Base-by-base conservation (phyloP, 30 jellyfish, hydroid and myxozoan species). In the Pseudorhiza aurosa region DNA sequence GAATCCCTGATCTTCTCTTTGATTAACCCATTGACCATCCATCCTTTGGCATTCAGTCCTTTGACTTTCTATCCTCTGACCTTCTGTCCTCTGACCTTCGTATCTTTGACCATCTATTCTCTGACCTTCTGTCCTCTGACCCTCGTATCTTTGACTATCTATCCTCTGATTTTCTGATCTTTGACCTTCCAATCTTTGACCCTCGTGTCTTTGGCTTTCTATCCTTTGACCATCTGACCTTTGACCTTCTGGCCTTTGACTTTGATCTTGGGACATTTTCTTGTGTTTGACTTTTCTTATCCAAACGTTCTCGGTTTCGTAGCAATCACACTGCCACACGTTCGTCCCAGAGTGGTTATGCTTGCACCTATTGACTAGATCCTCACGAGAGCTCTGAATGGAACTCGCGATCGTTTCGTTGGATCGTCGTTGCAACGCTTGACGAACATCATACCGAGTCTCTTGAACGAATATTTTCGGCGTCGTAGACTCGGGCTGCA, bases 351-450 rank as follows among this genome's bases (percentile, higher is more conserved):
- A 51, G 25, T 80, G 91, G 42, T 50, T 77, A 57, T 72, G 88
- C 39, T 45, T 53, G 27, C 88, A 44, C 11, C 30, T 32, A 7
- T 51, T 42, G 21, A 19, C 12, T 1, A 84, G 75, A 4, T 84
- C 95, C 32, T 84, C 95, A 8, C 82, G 81, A 12, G 95, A 84
- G 49, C 88, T 62, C 10, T 36, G 77, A 1, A 72, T 50, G 2
- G 93, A 67, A 35, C 88, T 68, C 14, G 82, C 74, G 24, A 87
- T 87, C 26, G 96, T 77, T 21, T 87, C 96, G 80, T 87, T 87
- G 4, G 96, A 87, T 35, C 85, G 72, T 0, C 96, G 91, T 25
- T 68, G 89, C 14, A 36, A 65, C n/a, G 96, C 96, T 58, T 87
- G 88, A 2, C 92, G 85, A 27, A 87, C 81, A 15, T 87, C 96